Evolutionary conservation across 2,888 invertebrate genomes (phyloP).

Genomic region (Nomada hirtipes): DNA sequence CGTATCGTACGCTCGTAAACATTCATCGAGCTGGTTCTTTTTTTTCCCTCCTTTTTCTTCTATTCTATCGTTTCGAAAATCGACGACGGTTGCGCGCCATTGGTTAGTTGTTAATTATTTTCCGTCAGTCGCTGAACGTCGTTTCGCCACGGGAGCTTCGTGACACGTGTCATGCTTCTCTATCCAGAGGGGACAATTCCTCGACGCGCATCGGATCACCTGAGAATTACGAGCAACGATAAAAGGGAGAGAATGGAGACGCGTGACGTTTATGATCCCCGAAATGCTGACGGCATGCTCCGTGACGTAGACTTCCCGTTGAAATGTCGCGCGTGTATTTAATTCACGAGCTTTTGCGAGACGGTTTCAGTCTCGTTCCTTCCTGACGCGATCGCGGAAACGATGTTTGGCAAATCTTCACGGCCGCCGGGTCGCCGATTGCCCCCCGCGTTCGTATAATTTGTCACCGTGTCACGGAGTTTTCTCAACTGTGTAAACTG

Average conservation of each 20-base stretch:
- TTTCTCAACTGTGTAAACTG: slow-evolving; percentile 29
- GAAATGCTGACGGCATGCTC: slow-evolving; percentile 11
- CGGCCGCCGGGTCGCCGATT: too few relatives aligned
- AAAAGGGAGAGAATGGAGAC: slow-evolving; percentile 17
- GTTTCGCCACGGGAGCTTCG: too few relatives aligned
- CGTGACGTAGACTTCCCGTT: slow-evolving; percentile 11
- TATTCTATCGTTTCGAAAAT: not conserved
- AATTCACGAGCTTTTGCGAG: not conserved
- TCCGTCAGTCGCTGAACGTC: too few relatives aligned
- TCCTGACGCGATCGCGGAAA: not conserved
- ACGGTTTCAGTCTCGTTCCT: not conserved
- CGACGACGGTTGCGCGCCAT: not conserved
- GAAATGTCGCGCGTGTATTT: slow-evolving; percentile 38
- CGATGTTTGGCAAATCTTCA: slow-evolving; percentile 32
- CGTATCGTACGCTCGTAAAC: slow-evolving; percentile 37
- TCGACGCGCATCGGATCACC: slow-evolving; percentile 22
- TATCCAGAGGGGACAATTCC: not conserved
- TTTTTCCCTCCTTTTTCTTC: slow-evolving; percentile 6
- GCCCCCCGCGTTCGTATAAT: not conserved
- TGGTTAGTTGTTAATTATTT: too few relatives aligned
- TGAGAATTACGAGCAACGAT: slow-evolving; percentile 29
- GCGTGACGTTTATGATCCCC: not conserved
- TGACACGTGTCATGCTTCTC: not conserved
- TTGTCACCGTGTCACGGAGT: slow-evolving; percentile 17
- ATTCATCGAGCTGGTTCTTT: slow-evolving; percentile 30